Conservation (phyloP, 1,140 invertebrate species). For the Acromyrmex charruanus region DNA sequence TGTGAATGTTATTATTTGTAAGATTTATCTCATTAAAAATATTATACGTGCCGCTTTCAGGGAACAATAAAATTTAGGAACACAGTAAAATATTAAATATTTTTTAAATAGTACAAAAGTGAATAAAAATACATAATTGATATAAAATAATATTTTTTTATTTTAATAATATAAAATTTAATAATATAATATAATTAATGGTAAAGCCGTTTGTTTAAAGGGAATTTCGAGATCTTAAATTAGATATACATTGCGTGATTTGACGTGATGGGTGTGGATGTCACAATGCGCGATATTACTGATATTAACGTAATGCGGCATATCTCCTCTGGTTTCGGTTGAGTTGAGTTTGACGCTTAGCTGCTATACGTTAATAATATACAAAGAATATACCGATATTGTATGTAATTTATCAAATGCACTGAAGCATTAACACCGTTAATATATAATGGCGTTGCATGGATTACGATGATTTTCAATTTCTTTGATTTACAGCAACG, state of each 20-base stretch:
- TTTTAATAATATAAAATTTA: not conserved
- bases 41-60: not conserved
- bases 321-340: not conserved
- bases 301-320: not conserved
- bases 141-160: conserved; percentile 11
- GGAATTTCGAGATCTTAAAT: not conserved
- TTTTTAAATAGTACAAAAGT: not conserved
- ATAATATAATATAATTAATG: conserved; percentile 5
- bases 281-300: not conserved
- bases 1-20: not conserved
- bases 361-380: conserved; percentile 6
- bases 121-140: not conserved
- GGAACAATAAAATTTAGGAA: not conserved
- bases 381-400: conserved; percentile 23
- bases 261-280: not conserved
- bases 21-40: not conserved
- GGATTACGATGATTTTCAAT: conserved; percentile 37
- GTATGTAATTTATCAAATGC: conserved; percentile 7
- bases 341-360: not conserved
- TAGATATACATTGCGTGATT: not conserved
- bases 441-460: conserved; percentile 7
- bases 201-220: not conserved
- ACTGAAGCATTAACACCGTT: conserved; percentile 1
- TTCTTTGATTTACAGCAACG: conserved; percentile 30
- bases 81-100: not conserved